Percentiles rank a stretch among this genome's conserved stretches.
Conservation (phyloP, 2,113 vertebrate species). For the Takifugu bimaculatus region DNA sequence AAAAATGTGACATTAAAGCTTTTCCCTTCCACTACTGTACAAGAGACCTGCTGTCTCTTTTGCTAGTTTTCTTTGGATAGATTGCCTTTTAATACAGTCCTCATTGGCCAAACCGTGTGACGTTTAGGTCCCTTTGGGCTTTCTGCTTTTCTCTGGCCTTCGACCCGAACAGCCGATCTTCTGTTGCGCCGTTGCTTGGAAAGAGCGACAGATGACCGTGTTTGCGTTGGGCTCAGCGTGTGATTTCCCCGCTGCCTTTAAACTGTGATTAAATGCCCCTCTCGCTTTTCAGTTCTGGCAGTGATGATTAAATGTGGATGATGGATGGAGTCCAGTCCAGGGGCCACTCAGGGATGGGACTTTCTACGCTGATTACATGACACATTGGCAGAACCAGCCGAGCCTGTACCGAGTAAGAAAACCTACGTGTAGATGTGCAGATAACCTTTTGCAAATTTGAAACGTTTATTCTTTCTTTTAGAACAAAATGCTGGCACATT, state of each 20-base stretch:
- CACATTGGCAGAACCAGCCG: background rate
- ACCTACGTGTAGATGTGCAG: too few species aligned
- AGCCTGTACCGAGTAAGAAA: background rate
- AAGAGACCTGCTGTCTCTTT: too few species aligned
- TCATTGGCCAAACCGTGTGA: too few species aligned
- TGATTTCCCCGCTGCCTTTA: slow-evolving; percentile 47
- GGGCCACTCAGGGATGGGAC: slow-evolving; percentile 10
- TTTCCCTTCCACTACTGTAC: too few species aligned
- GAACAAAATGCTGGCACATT: background rate
- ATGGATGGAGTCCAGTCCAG: slow-evolving; percentile 35
- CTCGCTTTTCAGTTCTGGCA: slow-evolving; percentile 23
- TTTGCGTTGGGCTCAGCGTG: slow-evolving; percentile 31
- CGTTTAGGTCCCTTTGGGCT: too few species aligned
- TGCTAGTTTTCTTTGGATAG: too few species aligned
- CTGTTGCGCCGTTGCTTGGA: slow-evolving; percentile 20
- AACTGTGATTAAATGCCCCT: slow-evolving; percentile 37
- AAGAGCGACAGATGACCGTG: slow-evolving; percentile 39
- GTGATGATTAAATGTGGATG: slow-evolving; percentile 26
- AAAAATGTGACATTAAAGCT: background rate
- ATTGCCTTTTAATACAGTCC: too few species aligned
- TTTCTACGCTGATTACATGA: slow-evolving; percentile 9
- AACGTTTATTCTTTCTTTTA: slow-evolving; percentile 2
- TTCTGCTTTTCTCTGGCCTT: too few species aligned
- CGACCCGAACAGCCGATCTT: slow-evolving; percentile 25
- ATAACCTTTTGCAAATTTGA: background rate